These are phyloP conservation scores for Trematocara nigrifrons DNA, from an alignment of 2,113 vertebrate genomes.

Conservation along the genomic window DNA sequence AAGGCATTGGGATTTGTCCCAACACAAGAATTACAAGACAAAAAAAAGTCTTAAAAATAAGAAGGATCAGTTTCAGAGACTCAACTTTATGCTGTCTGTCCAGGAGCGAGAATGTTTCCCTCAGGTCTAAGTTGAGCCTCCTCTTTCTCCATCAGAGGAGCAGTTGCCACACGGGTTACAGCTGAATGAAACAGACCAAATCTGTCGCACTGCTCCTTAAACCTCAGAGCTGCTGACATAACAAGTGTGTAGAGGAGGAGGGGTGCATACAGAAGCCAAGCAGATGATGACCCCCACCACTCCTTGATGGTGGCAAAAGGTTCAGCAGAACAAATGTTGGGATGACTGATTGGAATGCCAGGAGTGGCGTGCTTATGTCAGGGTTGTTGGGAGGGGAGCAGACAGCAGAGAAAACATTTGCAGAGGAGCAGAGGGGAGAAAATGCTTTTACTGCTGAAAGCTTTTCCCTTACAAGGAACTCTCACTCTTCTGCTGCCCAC, in stretches of 20 bases:
- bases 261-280: slow-evolving; percentile 14
- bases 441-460: slow-evolving; percentile 35
- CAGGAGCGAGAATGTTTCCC: slow-evolving; percentile 14
- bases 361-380: slow-evolving; percentile 18
- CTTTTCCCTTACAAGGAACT: slow-evolving; percentile 57
- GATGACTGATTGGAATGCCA: slow-evolving; percentile 55
- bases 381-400: slow-evolving; percentile 18
- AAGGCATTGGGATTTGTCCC: slow-evolving; percentile 12
- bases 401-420: slow-evolving; percentile 53
- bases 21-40: not conserved
- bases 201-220: slow-evolving; percentile 38
- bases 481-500: slow-evolving; percentile 29
- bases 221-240: slow-evolving; percentile 38
- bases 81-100: not conserved
- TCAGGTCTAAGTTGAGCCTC: not conserved
- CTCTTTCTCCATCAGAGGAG: slow-evolving; percentile 22
- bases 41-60: not conserved
- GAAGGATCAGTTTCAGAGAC: not conserved
- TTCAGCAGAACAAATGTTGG: slow-evolving; percentile 51
- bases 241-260: slow-evolving; percentile 28
- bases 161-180: slow-evolving; percentile 57
- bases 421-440: slow-evolving; percentile 12
- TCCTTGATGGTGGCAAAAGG: slow-evolving; percentile 24
- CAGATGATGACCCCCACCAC: slow-evolving; percentile 48
- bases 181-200: slow-evolving; percentile 38